These are phyloP conservation scores for Bombus polaris DNA, from an alignment of 1,140 invertebrate species.

Conservation along the genomic window DNA sequence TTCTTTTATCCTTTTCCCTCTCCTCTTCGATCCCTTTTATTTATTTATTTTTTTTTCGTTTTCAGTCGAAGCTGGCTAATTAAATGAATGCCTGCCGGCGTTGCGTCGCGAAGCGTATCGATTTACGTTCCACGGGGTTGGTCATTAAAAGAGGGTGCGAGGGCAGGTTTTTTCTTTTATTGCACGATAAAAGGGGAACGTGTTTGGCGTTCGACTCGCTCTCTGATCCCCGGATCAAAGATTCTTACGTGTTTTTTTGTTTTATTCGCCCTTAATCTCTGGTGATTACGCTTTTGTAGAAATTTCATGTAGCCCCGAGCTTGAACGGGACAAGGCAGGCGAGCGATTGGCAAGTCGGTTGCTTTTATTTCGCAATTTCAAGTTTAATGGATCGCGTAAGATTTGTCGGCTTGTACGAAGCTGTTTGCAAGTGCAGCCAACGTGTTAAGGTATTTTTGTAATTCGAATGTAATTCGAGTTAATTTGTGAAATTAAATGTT, in stretches of 20 bases:
- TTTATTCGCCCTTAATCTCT: too few species aligned
- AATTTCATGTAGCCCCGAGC: background rate
- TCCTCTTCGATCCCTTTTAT: too few species aligned
- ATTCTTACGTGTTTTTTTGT: too few species aligned
- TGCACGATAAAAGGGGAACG: background rate
- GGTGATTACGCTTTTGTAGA: background rate
- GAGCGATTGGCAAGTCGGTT: background rate
- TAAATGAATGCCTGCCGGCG: background rate
- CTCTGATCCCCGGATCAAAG: background rate
- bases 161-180: background rate
- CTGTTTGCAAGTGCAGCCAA: background rate
- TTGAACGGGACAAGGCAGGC: too few species aligned
- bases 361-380: background rate
- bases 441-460: background rate
- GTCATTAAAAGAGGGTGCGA: background rate
- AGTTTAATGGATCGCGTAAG: background rate
- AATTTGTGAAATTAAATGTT: background rate
- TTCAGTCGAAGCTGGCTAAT: background rate
- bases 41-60: too few species aligned
- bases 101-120: constrained; percentile 10
- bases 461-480: background rate
- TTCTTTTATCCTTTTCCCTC: background rate
- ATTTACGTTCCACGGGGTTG: constrained; percentile 21
- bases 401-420: background rate
- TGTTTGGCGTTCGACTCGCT: background rate